Percentiles rank a stretch among this genome's conserved stretches.
These are phyloP conservation scores for Tethea ocularis DNA, from an alignment of 2,888 invertebrate species.

Conservation along the genomic window DNA sequence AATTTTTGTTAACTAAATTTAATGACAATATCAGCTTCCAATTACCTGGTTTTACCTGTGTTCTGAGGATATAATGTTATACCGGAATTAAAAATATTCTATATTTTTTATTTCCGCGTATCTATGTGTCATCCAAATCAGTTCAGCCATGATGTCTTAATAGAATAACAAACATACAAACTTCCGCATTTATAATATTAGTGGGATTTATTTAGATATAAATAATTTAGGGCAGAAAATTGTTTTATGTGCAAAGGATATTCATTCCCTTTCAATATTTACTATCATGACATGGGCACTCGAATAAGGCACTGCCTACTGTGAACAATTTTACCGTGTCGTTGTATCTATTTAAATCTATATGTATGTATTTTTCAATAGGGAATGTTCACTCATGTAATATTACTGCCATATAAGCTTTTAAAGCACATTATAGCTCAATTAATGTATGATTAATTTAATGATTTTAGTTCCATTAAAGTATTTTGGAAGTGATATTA, in stretches of 20 bases:
- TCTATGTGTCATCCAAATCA: too few species aligned
- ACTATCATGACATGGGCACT: neutral
- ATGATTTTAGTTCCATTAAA: slow-evolving; percentile 9
- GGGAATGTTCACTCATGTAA: slow-evolving; percentile 4
- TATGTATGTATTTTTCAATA: neutral
- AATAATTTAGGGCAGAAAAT: neutral
- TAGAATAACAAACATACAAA: too few species aligned
- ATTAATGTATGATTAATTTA: slow-evolving; percentile 3
- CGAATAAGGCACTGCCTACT: neutral
- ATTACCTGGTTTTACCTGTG: too few species aligned
- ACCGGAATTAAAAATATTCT: too few species aligned
- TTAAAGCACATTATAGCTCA: slow-evolving; percentile 11
- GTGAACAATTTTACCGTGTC: neutral
- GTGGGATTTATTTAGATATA: neutral
- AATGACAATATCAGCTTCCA: neutral
- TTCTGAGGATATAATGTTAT: too few species aligned
- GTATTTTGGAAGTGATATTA: slow-evolving; percentile 14
- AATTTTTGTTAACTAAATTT: neutral
- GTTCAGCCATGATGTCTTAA: too few species aligned
- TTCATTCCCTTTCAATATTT: neutral
- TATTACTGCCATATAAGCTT: neutral
- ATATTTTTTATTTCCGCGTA: too few species aligned
- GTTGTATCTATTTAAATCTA: neutral
- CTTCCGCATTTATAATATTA: too few species aligned
- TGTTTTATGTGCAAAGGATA: neutral